These are phyloP conservation scores for Hylyphantes graminicola DNA, from an alignment of 1,140 invertebrate species.

Conservation along the genomic window DNA sequence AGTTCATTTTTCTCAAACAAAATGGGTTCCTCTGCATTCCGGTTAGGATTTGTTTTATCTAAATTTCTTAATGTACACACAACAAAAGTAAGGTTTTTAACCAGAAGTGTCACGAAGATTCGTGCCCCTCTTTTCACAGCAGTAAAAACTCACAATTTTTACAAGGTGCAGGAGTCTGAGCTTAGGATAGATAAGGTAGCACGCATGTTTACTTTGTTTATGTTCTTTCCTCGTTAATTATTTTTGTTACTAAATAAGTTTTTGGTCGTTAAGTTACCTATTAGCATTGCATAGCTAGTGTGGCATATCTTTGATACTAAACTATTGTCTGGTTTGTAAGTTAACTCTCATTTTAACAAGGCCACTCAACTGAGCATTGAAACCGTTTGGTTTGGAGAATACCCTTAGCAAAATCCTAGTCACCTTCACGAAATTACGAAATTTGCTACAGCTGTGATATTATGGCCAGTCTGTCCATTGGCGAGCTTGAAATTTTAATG, in stretches of 20 bases:
- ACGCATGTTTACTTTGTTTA: background rate
- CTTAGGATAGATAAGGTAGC: slow-evolving; percentile 19
- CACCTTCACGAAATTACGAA: too few relatives aligned
- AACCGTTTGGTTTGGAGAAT: too few relatives aligned
- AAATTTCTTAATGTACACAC: slow-evolving; percentile 14
- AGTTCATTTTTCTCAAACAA: slow-evolving; percentile 7
- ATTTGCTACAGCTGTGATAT: too few relatives aligned
- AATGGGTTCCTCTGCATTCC: slow-evolving; percentile 16
- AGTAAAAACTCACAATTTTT: background rate
- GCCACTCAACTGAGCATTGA: too few relatives aligned
- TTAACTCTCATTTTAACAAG: too few relatives aligned
- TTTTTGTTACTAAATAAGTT: background rate
- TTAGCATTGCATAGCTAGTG: too few relatives aligned
- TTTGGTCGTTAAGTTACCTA: too few relatives aligned
- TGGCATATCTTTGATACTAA: too few relatives aligned
- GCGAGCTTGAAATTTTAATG: too few relatives aligned
- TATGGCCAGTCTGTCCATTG: too few relatives aligned
- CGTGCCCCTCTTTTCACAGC: background rate
- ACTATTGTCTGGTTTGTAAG: too few relatives aligned
- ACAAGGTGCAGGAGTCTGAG: background rate
- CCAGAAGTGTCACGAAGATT: background rate
- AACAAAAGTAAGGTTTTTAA: background rate
- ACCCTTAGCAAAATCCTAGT: too few relatives aligned
- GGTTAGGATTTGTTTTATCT: slow-evolving; percentile 5
- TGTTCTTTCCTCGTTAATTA: background rate